Conservation (phyloP, 2,797 vertebrate species). For the Ceryle rudis region DNA sequence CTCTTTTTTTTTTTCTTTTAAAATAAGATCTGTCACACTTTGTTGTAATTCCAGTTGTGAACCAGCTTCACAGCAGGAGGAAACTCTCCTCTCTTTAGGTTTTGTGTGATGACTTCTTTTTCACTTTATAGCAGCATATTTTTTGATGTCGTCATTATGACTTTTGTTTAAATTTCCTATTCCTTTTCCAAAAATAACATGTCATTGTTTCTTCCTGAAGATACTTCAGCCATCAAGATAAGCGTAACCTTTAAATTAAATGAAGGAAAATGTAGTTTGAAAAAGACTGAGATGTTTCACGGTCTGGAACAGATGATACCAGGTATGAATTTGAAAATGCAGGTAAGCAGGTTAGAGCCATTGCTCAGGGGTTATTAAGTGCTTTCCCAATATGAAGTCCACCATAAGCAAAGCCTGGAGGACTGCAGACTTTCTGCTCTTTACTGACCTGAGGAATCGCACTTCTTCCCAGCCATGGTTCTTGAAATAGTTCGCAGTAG, state of each 20-base stretch:
- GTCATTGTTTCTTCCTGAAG: constrained; percentile 80
- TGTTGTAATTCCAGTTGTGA: neutral
- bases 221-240: constrained; percentile 87
- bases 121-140: neutral
- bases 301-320: constrained; percentile 85
- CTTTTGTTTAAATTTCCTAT: neutral
- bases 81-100: neutral
- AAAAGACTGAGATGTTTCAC: constrained; percentile 88
- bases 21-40: neutral
- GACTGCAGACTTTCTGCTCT: neutral
- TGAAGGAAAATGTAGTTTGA: constrained; percentile 92
- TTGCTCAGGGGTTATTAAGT: neutral
- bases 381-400: neutral
- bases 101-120: neutral
- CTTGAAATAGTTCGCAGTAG: neutral
- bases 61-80: neutral
- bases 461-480: neutral
- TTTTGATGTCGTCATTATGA: neutral
- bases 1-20: too few relatives aligned
- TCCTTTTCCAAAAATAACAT: constrained; percentile 60
- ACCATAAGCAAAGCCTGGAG: neutral
- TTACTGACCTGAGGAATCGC: neutral
- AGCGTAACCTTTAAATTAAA: constrained; percentile 92
- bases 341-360: constrained; percentile 8
- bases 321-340: constrained; percentile 83